These are phyloP conservation scores for Eueremaeus valkanovi DNA, from an alignment of 2,888 invertebrate species.

Conservation along the genomic window DNA sequence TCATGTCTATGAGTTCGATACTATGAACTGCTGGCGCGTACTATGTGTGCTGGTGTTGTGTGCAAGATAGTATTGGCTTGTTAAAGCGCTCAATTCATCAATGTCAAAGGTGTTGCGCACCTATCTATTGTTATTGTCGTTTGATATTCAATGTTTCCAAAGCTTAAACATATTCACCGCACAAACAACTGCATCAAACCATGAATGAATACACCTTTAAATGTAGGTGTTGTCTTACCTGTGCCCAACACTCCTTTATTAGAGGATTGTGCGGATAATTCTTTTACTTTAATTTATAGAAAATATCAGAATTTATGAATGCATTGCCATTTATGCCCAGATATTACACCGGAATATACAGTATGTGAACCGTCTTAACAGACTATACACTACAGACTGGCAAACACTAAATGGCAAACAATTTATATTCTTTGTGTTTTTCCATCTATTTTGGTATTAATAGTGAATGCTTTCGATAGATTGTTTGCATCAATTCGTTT, in stretches of 20 bases:
- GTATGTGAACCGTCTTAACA: too few species aligned
- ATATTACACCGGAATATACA: slow-evolving; percentile 2
- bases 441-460: background rate
- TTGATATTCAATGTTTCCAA: background rate
- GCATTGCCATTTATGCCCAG: background rate
- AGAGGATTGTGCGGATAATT: slow-evolving; percentile 5
- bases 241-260: slow-evolving; percentile 23
- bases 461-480: slow-evolving; percentile 7
- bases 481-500: slow-evolving; percentile 16
- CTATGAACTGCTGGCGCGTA: background rate
- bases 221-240: slow-evolving; percentile 30
- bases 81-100: background rate
- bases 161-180: background rate
- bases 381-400: too few species aligned
- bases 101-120: slow-evolving; percentile 32
- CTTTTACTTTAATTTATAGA: background rate
- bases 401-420: background rate
- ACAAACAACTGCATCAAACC: slow-evolving; percentile 30
- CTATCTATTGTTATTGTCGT: slow-evolving; percentile 28
- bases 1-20: background rate
- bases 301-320: slow-evolving; percentile 22
- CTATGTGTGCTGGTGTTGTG: background rate
- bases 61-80: too few species aligned
- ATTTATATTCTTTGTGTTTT: slow-evolving; percentile 10
- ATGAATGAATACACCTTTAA: slow-evolving; percentile 33